phyloP scores from a whole-genome alignment of 2,888 invertebrate genomes.

The Papilio elwesi region DNA sequence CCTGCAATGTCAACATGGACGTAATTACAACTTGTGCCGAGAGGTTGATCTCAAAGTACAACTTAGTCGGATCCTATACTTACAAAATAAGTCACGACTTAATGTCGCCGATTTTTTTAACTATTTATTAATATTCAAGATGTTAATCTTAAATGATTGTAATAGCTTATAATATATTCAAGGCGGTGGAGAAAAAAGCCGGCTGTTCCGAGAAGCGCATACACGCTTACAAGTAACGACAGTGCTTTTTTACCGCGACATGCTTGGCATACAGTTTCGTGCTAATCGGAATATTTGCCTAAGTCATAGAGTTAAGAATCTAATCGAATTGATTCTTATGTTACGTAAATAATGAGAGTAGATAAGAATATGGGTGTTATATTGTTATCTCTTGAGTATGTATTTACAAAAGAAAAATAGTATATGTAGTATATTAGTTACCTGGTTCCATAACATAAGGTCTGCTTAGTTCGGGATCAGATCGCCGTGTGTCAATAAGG shows the following conservation, averaged over 20 bases:
- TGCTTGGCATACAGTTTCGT: constrained; percentile 23
- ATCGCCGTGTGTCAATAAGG: too few species aligned
- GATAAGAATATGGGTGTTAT: too few species aligned
- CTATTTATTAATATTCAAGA: constrained; percentile 66
- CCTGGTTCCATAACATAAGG: too few species aligned
- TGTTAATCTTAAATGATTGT: constrained; percentile 77
- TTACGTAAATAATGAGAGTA: too few species aligned
- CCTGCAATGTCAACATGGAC: not conserved
- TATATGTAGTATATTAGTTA: too few species aligned
- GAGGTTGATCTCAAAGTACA: not conserved
- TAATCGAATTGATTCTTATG: not conserved
- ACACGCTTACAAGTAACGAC: constrained; percentile 53
- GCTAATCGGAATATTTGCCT: constrained; percentile 35
- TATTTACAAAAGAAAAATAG: too few species aligned
- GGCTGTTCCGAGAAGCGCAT: constrained; percentile 31
- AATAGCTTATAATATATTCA: constrained; percentile 75
- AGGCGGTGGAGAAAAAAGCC: constrained; percentile 61
- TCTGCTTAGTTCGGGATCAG: too few species aligned
- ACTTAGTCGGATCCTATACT: constrained; percentile 2
- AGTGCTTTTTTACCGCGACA: constrained; percentile 51
- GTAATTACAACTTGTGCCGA: not conserved
- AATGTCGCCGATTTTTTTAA: constrained; percentile 52
- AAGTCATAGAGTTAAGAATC: constrained; percentile 4
- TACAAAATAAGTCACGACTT: constrained; percentile 30
- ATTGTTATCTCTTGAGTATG: too few species aligned